Conservation (phyloP, 2,888 invertebrate species). For the Folsomia candida region DNA sequence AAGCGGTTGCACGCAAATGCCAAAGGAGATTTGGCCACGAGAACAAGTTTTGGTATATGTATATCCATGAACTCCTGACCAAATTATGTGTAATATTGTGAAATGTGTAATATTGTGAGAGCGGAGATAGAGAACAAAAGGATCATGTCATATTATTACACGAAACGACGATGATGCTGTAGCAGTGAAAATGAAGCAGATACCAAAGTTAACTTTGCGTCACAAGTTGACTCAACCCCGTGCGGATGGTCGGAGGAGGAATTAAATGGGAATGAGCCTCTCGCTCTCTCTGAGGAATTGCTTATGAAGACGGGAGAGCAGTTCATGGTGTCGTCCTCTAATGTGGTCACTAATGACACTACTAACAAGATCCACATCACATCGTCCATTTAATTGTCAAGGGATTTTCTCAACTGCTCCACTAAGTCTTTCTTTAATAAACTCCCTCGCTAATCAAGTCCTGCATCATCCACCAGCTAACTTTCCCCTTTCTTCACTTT, state of each 20-base stretch:
- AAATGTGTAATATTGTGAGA: neutral
- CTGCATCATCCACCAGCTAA: too few species aligned
- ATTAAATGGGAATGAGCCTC: constrained; percentile 39
- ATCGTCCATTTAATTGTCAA: constrained; percentile 42
- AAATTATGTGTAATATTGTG: too few species aligned
- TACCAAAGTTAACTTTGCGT: too few species aligned
- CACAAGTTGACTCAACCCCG: too few species aligned
- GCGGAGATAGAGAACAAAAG: neutral
- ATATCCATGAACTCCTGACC: too few species aligned
- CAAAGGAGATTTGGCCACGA: neutral
- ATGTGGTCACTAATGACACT: constrained; percentile 51
- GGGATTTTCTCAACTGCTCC: constrained; percentile 37
- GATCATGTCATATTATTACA: constrained; percentile 10
- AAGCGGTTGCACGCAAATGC: neutral
- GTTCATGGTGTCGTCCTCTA: constrained; percentile 41
- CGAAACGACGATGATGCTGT: neutral
- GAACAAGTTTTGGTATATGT: too few species aligned
- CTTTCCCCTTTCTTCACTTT: constrained; percentile 15
- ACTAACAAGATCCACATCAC: constrained; percentile 49
- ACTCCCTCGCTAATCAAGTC: constrained; percentile 16
- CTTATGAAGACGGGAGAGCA: constrained; percentile 49
- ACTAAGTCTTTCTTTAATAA: constrained; percentile 4
- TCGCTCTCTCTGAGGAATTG: constrained; percentile 46
- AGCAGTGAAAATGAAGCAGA: too few species aligned
- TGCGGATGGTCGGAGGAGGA: constrained; percentile 4